Evolutionary conservation across 37 sponge, comb jelly and placozoan genomes (phyloP).

Genomic region (Ephydatia muelleri): DNA sequence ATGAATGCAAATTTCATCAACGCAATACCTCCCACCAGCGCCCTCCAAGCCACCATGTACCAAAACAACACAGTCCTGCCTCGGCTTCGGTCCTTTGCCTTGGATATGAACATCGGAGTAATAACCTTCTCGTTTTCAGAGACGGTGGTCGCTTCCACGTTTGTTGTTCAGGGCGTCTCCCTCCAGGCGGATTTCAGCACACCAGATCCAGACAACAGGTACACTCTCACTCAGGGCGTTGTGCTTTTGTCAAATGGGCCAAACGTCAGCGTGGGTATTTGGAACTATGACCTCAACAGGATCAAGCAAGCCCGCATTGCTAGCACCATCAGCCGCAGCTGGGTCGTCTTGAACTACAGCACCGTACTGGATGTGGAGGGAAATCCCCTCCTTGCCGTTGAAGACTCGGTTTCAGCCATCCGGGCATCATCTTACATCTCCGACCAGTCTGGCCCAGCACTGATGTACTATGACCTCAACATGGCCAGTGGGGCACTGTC

Average conservation of each 20-base stretch:
- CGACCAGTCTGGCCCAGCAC: conserved; percentile 64
- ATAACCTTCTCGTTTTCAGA: conserved; percentile 81
- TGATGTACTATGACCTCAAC: conserved; percentile 76
- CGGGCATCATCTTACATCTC: conserved; percentile 22
- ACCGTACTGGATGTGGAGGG: conserved; percentile 59
- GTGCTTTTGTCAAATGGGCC: conserved; percentile 65
- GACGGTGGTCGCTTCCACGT: conserved; percentile 72
- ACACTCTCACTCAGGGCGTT: conserved; percentile 30
- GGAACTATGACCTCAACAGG: conserved; percentile 73
- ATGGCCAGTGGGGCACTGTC: conserved; percentile 61
- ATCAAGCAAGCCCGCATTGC: conserved; percentile 74
- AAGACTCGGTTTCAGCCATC: conserved; percentile 54
- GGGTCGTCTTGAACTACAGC: conserved; percentile 34
- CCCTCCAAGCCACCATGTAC: conserved; percentile 38
- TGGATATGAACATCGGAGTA: conserved; percentile 78
- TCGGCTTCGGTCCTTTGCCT: conserved; percentile 37
- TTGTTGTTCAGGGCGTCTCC: conserved; percentile 40
- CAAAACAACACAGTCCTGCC: conserved; percentile 65
- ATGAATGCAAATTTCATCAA: conserved; percentile 80
- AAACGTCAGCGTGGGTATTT: conserved; percentile 39
- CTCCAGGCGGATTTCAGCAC: conserved; percentile 69
- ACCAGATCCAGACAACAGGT: conserved; percentile 24
- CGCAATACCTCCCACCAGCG: conserved; percentile 18
- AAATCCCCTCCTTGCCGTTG: conserved; percentile 52
- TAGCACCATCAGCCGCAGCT: conserved; percentile 37